Evolutionary conservation across 1,140 invertebrate genomes (phyloP), one percentile per base, ranked within the genome.

Genomic region (Scaptomyza montana): DNA sequence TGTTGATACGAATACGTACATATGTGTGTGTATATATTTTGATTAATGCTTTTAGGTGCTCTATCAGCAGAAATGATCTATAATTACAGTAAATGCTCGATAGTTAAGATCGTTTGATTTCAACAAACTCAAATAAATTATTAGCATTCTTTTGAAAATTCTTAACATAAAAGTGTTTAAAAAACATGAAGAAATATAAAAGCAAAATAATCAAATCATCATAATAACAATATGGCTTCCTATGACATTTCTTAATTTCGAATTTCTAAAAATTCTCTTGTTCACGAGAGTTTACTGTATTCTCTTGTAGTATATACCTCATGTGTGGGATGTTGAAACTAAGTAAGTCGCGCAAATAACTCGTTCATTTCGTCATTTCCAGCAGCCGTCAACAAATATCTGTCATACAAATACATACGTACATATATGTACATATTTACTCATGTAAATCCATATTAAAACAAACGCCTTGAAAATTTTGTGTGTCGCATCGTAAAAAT

Each of bases 341-440:
- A 65, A 85, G 71, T 61, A 49, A 81, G 73, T 80, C 80, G 80
- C 77, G 77, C 81, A 85, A 84, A 86, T 80, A 85, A 86, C 81
- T 85, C 77, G 80, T 67, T 85, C 80, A 64, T 85, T 85, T 85
- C 81, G 80, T 86, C 81, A 86, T 85, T 84, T 84, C 55, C 46
- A 84, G 80, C 71, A 71, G 59, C 54, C 79, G 80, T 86, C 78
- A 68, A 73, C 68, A 74, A 85, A 80, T 80, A 85, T 80, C 77
- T 77, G 77, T 70, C 61, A 74, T 62, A 69, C 30, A 25, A n/a
- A 59, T 39, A 49, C 56, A 66, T 55, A 62, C 61, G 19, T 72
- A 25, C 57, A 65, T 57, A 85, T 53, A 39, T 50, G 10, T 3
- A 25, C 3, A 25, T 25, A 25, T 25, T 2, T 10, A 28, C n/a